Conservation (phyloP, 2,888 invertebrate genomes). For the Lycocerus yunnanus region DNA sequence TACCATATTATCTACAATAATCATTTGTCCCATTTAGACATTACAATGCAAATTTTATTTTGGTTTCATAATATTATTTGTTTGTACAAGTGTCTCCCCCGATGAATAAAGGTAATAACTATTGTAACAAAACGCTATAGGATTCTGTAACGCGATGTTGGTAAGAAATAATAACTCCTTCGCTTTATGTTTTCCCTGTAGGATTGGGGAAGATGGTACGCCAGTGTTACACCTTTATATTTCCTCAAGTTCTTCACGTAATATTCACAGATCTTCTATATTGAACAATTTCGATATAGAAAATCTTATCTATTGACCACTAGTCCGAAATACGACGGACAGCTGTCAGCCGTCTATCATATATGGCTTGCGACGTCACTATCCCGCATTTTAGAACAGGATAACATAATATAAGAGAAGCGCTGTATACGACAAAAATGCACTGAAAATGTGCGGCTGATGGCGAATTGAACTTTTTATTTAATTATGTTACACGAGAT, state of each 20-base stretch:
- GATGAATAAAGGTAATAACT: neutral
- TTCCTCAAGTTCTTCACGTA: slow-evolving; percentile 48
- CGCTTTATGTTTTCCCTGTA: slow-evolving; percentile 42
- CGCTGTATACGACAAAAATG: slow-evolving; percentile 24
- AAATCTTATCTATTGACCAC: slow-evolving; percentile 18
- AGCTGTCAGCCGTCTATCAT: slow-evolving; percentile 58
- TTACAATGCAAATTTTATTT: too few relatives aligned
- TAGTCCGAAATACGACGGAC: slow-evolving; percentile 36
- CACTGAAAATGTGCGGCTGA: slow-evolving; percentile 9
- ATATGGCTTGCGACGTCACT: slow-evolving; percentile 55
- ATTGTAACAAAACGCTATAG: neutral
- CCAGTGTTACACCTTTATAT: slow-evolving; percentile 50
- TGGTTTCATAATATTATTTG: too few relatives aligned
- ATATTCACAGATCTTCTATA: slow-evolving; percentile 35
- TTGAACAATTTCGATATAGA: slow-evolving; percentile 20
- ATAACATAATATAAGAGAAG: slow-evolving; percentile 41
- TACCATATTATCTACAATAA: too few relatives aligned
- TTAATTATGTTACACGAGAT: neutral
- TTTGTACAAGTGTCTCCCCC: neutral
- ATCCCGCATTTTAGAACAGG: slow-evolving; percentile 51
- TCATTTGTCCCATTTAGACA: too few relatives aligned
- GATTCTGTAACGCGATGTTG: neutral
- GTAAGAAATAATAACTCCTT: slow-evolving; percentile 27
- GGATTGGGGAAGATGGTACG: slow-evolving; percentile 55
- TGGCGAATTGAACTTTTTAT: neutral